A percentile compares a stretch with the other conserved stretches of the same genome.
Evolutionary conservation across 2,888 invertebrate species (phyloP).

Genomic region (Drosophila neonasuta): DNA sequence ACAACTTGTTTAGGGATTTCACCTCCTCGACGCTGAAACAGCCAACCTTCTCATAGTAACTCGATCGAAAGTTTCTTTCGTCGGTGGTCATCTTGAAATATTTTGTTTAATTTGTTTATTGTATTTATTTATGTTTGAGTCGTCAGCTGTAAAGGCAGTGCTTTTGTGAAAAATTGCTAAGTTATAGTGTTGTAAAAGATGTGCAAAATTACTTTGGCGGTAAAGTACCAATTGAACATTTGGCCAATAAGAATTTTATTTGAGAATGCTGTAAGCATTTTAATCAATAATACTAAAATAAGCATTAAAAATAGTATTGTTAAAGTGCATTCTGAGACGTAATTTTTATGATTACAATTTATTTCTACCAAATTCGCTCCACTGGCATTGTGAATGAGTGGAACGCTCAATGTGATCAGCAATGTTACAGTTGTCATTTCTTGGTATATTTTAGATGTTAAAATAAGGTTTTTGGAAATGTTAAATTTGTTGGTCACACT

Average conservation of each 20-base stretch:
- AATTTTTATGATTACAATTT: not conserved
- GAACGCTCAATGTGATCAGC: not conserved
- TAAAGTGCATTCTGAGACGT: not conserved
- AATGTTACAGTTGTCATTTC: not conserved
- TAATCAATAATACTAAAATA: no score
- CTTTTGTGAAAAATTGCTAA: not conserved
- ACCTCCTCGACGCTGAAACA: constrained; percentile 95
- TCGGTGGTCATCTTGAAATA: constrained; percentile 84
- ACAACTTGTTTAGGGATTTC: constrained; percentile 92
- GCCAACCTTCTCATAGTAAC: constrained; percentile 93
- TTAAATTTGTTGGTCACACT: not conserved
- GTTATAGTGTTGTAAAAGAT: not conserved
- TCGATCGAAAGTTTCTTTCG: constrained; percentile 91
- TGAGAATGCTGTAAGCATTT: not conserved
- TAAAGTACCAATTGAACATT: not conserved
- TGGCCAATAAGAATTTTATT: not conserved
- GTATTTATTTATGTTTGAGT: constrained; percentile 2
- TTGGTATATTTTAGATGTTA: not conserved
- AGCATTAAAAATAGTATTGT: not conserved
- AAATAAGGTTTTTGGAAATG: not conserved
- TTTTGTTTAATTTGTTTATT: not conserved
- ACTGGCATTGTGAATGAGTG: not conserved
- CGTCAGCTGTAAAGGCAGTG: not conserved
- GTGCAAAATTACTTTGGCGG: not conserved
- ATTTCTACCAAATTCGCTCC: not conserved